Percentiles rank a stretch among this genome's conserved stretches.
phyloP scores from a whole-genome alignment of 2,888 invertebrate genomes.

The Drymonia ruficornis region DNA sequence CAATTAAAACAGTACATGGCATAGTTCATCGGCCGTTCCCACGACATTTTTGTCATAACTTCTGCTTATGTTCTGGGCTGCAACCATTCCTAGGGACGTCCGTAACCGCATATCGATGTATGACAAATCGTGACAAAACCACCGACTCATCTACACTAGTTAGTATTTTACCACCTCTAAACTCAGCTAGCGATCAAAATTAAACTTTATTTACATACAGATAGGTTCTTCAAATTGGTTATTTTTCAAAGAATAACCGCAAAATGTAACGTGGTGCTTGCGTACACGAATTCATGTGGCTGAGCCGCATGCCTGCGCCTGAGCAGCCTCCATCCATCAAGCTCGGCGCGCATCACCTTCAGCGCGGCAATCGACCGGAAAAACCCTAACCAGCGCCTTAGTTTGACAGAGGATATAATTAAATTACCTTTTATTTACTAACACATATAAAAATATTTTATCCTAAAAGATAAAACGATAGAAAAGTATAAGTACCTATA shows the following conservation, averaged over 20 bases:
- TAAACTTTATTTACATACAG: constrained; percentile 41
- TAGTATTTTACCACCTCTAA: constrained; percentile 28
- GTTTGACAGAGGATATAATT: constrained; percentile 37
- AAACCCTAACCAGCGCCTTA: constrained; percentile 62
- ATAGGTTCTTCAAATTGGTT: constrained; percentile 28
- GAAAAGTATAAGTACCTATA: too few species aligned
- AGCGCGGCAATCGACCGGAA: constrained; percentile 76
- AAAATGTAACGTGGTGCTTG: constrained; percentile 52
- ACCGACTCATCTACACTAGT: constrained; percentile 70
- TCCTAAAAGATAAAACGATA: too few species aligned
- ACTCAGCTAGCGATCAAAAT: constrained; percentile 21
- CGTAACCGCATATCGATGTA: constrained; percentile 77
- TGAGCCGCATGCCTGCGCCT: constrained; percentile 70
- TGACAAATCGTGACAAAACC: constrained; percentile 84
- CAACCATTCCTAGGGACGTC: constrained; percentile 52
- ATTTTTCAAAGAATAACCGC: constrained; percentile 21
- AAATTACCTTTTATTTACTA: constrained; percentile 18
- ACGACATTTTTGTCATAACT: constrained; percentile 79
- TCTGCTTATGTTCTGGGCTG: constrained; percentile 61
- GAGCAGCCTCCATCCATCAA: constrained; percentile 80
- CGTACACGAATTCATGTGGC: constrained; percentile 68
- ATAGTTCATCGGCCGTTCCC: constrained; percentile 69
- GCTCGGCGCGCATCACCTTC: constrained; percentile 79
- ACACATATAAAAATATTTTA: too few species aligned
- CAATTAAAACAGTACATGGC: constrained; percentile 54